Evolutionary conservation across 2,113 vertebrate genomes (phyloP), one percentile per base, ranked within the genome.

Genomic region (Esox niger): DNA sequence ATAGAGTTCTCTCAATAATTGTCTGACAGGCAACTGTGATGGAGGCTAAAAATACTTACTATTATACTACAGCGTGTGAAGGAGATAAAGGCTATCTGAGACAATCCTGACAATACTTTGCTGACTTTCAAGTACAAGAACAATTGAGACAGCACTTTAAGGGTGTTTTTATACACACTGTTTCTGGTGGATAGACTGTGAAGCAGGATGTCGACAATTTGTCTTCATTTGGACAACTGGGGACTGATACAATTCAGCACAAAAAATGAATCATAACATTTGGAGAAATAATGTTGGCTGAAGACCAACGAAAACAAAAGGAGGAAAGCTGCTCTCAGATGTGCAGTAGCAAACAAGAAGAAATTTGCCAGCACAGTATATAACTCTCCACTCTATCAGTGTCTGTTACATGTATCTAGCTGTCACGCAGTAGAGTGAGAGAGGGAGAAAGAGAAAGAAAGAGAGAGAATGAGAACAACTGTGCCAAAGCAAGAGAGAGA

Each of bases 11-110:
- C 83, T 86, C 82, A 89, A 89, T 86, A 91, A 91, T 90, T 78
- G 78, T 76, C 90, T 89, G 91, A 91, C 87, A 86, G 86, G 82
- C 80, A 86, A 67, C 70, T 56, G 81, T 70, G 84, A 72, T 79
- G 77, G 70, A 38, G 47, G 78, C 87, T 90, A 89, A 89, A 91
- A 90, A 90, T 90, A 89, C 30, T 13, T 56, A n/a, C n/a, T n/a
- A n/a, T n/a, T n/a, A n/a, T n/a, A n/a, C n/a, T n/a, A 21, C 85
- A 79, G 84, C 85, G 87, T 91, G 88, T 90, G 86, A 90, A 89
- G 87, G 87, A 88, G 86, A 88, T 89, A 87, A 88, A 88, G 83
- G 73, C 78, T 74, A 73, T 82, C 82, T 78, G 81, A 27, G 82
- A 84, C 86, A 83, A 85, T 78, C 77, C 84, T 86, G 83, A 89